Base-by-base conservation (phyloP, 2,113 vertebrate genomes). In the Tragelaphus strepsiceros region DNA sequence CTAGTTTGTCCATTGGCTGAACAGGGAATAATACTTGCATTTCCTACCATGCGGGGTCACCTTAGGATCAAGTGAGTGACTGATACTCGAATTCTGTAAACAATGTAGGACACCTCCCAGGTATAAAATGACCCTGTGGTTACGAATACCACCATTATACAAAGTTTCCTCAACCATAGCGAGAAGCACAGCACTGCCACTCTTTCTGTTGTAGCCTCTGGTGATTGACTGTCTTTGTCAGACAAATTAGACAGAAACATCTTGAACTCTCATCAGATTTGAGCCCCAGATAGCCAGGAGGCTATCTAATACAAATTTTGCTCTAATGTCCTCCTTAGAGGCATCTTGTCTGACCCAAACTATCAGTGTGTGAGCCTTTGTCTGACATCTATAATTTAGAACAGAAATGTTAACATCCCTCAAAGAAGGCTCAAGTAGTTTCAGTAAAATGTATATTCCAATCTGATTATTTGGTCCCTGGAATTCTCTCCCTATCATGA, bases 201-300 rank as follows among this genome's bases (percentile, higher is more conserved):
- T 97, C 93, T 97, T 95, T 71, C 49, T 54, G 77, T n/a, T 80
- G 88, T 95, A 74, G 81, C 71, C 84, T 46, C 67, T 17, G 61
- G 21, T 14, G 46, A 90, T 28, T 58, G 32, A 82, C 87, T 49
- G 30, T 71, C 85, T 90, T 61, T 83, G 15, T 53, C 58, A 94
- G 62, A 96, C 46, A 90, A 77, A 93, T 97, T 56, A 82, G 54
- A 94, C 64, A 86, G 77, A 97, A 84, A 96, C 78, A 94, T 88
- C 83, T 91, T 85, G 71, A 97, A 62, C 51, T 32, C 77, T 24
- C 83, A 49, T 97, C 96, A 90, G 19, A 90, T 91, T 90, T 59
- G 89, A 94, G 83, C 21, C 84, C 56, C 49, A 84, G 28, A 43
- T 39, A 85, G 71, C 51, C 43, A 87, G 94, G 62, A 95, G 82